phyloP scores from a whole-genome alignment of 2,113 vertebrate genomes.

The Ageneiosus marmoratus region DNA sequence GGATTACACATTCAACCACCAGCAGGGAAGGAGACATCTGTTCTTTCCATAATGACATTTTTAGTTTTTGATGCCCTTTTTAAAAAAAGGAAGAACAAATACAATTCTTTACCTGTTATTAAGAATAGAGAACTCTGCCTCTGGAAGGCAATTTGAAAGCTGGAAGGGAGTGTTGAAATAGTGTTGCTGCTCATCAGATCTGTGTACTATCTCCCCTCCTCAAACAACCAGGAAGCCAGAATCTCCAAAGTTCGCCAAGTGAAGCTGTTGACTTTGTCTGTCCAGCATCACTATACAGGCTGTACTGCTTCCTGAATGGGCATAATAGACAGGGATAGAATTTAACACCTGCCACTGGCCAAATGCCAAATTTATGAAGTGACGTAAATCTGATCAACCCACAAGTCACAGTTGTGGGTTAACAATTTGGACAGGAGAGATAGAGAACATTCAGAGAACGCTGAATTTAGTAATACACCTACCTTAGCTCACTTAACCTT shows the following conservation, averaged over 20 bases:
- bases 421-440: too few species aligned
- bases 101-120: slow-evolving; percentile 77
- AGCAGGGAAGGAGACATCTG: background rate
- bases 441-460: too few species aligned
- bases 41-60: background rate
- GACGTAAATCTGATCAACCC: too few species aligned
- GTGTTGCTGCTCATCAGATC: slow-evolving; percentile 95
- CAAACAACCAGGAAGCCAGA: slow-evolving; percentile 95
- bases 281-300: slow-evolving; percentile 89
- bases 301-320: slow-evolving; percentile 57
- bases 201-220: slow-evolving; percentile 93
- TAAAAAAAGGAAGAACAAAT: slow-evolving; percentile 74
- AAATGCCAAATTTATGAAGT: too few species aligned
- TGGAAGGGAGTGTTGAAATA: slow-evolving; percentile 96
- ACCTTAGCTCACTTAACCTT: too few species aligned
- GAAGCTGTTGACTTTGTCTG: slow-evolving; percentile 88
- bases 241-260: slow-evolving; percentile 94
- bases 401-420: too few species aligned
- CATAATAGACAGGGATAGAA: too few species aligned
- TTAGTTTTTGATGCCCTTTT: background rate
- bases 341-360: too few species aligned
- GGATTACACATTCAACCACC: slow-evolving; percentile 12
- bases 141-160: slow-evolving; percentile 92
- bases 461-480: too few species aligned
- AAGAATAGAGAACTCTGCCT: slow-evolving; percentile 88